Conservation (phyloP, 2,113 vertebrate genomes). For the Saccopteryx bilineata region DNA sequence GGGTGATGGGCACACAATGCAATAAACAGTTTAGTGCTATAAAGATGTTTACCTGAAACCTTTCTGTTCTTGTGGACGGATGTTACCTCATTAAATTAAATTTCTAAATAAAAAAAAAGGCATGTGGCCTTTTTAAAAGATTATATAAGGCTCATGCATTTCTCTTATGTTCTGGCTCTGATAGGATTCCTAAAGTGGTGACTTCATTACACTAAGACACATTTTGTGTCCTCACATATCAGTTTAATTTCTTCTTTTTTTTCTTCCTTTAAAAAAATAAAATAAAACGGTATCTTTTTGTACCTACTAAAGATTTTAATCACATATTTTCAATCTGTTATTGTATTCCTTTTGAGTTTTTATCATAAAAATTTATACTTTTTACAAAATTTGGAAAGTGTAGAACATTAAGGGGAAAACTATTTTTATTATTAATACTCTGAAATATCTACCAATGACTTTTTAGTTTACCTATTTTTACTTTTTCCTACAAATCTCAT, state of each 20-base stretch:
- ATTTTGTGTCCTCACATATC: background rate
- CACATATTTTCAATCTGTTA: background rate
- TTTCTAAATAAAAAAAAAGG: too few species aligned
- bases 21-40: too few species aligned
- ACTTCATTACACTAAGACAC: background rate
- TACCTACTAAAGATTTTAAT: background rate
- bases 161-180: background rate
- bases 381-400: background rate
- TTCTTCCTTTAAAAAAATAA: background rate
- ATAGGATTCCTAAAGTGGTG: background rate
- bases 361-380: background rate
- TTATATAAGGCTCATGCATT: background rate
- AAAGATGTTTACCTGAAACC: too few species aligned
- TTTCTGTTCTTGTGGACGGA: too few species aligned
- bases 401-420: background rate
- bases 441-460: background rate
- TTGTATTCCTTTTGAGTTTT: constrained; percentile 29
- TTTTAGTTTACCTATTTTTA: background rate
- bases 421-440: background rate
- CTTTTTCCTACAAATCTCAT: background rate
- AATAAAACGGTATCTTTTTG: background rate
- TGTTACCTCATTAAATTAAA: too few species aligned
- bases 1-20: too few species aligned
- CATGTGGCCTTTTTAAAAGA: background rate
- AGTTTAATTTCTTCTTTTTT: constrained; percentile 10